Base-by-base conservation (phyloP, 2,113 vertebrate genomes). In the Seriola rivoliana region DNA sequence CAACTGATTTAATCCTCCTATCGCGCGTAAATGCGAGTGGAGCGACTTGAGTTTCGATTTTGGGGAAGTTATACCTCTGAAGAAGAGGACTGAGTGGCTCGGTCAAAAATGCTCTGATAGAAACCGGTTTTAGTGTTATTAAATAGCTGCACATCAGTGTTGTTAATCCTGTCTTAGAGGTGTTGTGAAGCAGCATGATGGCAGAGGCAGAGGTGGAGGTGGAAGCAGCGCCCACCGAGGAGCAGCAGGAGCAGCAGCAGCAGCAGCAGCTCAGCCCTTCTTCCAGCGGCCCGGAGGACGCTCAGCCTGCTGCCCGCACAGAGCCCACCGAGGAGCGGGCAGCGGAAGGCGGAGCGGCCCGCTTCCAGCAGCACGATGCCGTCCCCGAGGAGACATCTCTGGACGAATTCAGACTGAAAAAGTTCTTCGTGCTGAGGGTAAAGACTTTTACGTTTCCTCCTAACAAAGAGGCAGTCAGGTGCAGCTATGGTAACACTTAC, bases 371-470 rank as follows among this genome's bases (percentile, higher is more conserved):
- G 1, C 13, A 9, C 0, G 25, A 25, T 25, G 44, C 14, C 55
- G 3, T 17, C 10, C 12, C 59, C 1, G 58, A 17, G 86, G 59
- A 50, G 3, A 14, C 85, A 3, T 7, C 82, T 1, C 34, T 89
- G 66, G 55, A 87, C 4, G 90, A 90, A 38, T 95, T 94, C 71
- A 95, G 90, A 79, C 21, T 70, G 29, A 94, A 77, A 81, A 93
- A 60, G 83, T 96, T 94, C 76, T 95, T 95, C 81, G 95, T 96
- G 10, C 79, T 96, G 23, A 92, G 95, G 95, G 95, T 96, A 94
- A 93, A 84, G 0, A n/a, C 5, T n/a, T 0, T 1, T 9, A 9
- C 52, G 6, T 46, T 36, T 21, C 34, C 32, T 17, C 17, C 17
- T 48, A 5, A 4, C 16, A 44, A 6, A 42, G 40, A 42, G 9